Evolutionary conservation across 2,797 vertebrate species (phyloP).

Genomic region (Melanotaenia parkinsoni): DNA sequence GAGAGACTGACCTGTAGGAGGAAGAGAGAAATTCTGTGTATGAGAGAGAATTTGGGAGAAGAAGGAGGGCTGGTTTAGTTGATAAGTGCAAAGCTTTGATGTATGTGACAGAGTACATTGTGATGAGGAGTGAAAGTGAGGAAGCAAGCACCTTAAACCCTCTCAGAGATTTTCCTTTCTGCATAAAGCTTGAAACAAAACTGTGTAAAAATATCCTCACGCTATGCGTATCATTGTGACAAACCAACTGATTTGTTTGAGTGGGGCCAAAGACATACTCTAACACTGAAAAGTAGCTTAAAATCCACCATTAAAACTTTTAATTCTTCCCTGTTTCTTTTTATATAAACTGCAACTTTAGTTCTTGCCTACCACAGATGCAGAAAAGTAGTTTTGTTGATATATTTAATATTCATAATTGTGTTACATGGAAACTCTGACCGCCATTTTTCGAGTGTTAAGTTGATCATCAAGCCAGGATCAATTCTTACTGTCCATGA

Average conservation of each 20-base stretch:
- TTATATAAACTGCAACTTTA: too few relatives aligned
- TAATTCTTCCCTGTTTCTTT: too few relatives aligned
- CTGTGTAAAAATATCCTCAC: constrained; percentile 5
- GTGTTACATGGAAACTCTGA: too few relatives aligned
- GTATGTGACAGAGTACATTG: constrained; percentile 31
- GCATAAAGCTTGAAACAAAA: neutral
- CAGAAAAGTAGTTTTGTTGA: too few relatives aligned
- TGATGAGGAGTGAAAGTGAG: constrained; percentile 21
- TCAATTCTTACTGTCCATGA: too few relatives aligned
- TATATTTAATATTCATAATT: too few relatives aligned
- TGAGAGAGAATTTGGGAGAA: constrained; percentile 9
- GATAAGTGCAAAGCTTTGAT: constrained; percentile 35
- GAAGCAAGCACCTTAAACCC: constrained; percentile 25
- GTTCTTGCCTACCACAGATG: too few relatives aligned
- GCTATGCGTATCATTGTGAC: neutral
- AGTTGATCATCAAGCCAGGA: too few relatives aligned
- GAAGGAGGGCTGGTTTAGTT: constrained; percentile 28
- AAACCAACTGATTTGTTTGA: neutral
- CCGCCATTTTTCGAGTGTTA: too few relatives aligned
- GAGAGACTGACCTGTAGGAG: neutral
- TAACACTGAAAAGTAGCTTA: too few relatives aligned
- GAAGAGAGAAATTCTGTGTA: neutral
- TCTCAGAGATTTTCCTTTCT: constrained; percentile 27
- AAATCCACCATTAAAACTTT: too few relatives aligned
- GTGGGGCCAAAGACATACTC: too few relatives aligned